Conservation (phyloP, 2,113 vertebrate species). For the Indicator indicator region DNA sequence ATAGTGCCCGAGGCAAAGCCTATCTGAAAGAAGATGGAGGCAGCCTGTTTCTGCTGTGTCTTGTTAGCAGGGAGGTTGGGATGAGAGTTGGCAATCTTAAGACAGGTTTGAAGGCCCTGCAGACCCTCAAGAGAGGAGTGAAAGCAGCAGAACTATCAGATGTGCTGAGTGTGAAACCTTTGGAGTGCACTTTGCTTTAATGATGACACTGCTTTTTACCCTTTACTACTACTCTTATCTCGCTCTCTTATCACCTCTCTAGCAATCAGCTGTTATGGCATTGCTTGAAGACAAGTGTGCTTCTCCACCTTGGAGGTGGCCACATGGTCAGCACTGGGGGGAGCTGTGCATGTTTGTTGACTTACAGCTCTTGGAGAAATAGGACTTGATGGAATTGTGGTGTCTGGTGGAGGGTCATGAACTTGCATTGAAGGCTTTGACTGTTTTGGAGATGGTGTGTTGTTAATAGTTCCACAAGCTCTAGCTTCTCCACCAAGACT, state of each 20-base stretch:
- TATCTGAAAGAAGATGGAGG: background rate
- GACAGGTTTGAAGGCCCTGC: background rate
- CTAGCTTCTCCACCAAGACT: background rate
- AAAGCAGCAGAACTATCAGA: background rate
- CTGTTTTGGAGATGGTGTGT: accelerated
- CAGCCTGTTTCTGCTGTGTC: accelerated
- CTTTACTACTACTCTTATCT: background rate
- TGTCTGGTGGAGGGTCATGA: background rate
- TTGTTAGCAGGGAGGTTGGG: background rate
- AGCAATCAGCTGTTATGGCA: background rate
- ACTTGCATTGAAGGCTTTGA: background rate
- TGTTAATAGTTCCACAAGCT: background rate
- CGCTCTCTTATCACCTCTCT: background rate
- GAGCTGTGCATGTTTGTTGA: background rate
- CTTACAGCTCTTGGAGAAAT: background rate
- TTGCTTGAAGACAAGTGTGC: background rate
- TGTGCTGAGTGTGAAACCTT: background rate
- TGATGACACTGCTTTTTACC: background rate
- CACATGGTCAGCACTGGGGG: background rate
- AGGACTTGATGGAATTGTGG: background rate
- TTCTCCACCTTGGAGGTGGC: accelerated
- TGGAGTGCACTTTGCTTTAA: background rate
- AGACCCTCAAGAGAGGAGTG: background rate
- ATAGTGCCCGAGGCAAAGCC: accelerated
- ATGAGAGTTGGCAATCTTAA: too few species aligned